phyloP scores from a whole-genome alignment of 2,797 vertebrate genomes.

The Rhinoraja longicauda region DNA sequence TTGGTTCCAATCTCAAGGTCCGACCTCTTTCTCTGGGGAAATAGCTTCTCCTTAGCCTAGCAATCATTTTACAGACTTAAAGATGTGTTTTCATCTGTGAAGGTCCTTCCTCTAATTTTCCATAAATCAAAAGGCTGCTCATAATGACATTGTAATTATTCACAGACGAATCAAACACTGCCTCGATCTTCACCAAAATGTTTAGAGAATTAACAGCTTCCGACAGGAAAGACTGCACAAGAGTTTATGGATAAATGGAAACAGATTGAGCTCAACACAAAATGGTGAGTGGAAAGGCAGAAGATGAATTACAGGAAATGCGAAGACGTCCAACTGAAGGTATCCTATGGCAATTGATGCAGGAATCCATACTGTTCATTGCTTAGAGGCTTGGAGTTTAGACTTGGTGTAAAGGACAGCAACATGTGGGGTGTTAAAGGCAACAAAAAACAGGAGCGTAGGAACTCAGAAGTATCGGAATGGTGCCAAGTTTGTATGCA shows the following conservation, averaged over 20 bases:
- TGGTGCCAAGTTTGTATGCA: neutral
- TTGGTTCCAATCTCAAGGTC: neutral
- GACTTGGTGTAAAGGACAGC: neutral
- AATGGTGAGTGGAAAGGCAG: neutral
- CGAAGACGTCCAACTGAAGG: neutral
- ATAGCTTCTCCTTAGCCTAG: neutral
- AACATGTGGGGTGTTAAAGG: neutral
- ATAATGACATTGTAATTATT: neutral
- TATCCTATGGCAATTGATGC: neutral
- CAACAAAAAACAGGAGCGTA: neutral
- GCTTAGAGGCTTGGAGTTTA: neutral
- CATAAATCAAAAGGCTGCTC: neutral
- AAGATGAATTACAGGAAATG: neutral
- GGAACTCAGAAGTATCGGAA: no score
- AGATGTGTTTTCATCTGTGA: neutral
- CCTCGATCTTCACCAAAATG: neutral
- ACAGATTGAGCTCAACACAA: neutral
- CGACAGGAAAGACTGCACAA: neutral
- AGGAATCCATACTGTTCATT: neutral
- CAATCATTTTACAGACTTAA: neutral
- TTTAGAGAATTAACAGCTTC: neutral
- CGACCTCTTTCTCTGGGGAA: neutral
- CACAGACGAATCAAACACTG: neutral
- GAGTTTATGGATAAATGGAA: neutral
- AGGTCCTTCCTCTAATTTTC: neutral